These are phyloP conservation scores for Raja brachyura DNA, from an alignment of 2,113 vertebrate species.

Conservation along the genomic window DNA sequence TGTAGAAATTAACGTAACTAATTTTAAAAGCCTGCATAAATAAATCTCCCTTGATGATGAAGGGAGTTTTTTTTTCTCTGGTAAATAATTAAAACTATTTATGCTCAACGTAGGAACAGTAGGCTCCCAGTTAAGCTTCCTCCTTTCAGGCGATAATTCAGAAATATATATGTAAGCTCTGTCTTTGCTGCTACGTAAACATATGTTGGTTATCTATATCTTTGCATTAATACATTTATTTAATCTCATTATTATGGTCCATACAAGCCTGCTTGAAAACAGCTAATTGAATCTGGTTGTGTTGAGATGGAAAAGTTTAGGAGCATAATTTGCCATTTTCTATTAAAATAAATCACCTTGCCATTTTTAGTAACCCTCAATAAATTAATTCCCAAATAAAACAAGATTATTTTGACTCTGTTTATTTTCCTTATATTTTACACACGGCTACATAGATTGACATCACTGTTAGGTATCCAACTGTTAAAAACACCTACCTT, in stretches of 20 bases:
- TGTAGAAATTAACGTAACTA: neutral
- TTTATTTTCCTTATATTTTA: neutral
- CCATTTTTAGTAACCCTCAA: neutral
- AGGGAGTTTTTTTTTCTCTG: neutral
- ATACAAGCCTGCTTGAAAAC: neutral
- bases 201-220: neutral
- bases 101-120: neutral
- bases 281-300: neutral
- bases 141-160: neutral
- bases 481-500: too few species aligned
- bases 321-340: neutral
- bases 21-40: neutral
- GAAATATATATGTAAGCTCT: neutral
- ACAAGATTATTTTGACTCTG: conserved; percentile 17
- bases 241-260: neutral
- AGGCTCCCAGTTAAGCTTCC: neutral
- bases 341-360: neutral
- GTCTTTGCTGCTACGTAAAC: too few species aligned
- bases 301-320: neutral
- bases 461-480: neutral
- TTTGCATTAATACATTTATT: neutral
- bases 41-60: neutral
- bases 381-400: neutral
- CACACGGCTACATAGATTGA: neutral
- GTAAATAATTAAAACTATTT: neutral